A percentile compares a stretch with the other conserved stretches of the same genome.
Conservation (phyloP, 2,113 vertebrate genomes). For the Indicator indicator region DNA sequence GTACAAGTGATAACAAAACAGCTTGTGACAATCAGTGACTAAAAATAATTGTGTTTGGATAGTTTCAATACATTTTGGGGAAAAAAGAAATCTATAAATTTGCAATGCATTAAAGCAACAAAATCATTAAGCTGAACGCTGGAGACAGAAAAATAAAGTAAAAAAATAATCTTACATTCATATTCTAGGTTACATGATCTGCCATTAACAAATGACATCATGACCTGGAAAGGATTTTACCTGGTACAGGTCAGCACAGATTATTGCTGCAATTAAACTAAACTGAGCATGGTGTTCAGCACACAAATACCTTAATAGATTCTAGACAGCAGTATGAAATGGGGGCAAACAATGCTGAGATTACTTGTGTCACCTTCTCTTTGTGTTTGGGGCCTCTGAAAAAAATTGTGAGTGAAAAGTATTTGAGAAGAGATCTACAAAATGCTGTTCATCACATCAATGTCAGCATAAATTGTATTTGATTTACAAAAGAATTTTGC, state of each 20-base stretch:
- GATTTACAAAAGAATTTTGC: not conserved
- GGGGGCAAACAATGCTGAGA: not conserved
- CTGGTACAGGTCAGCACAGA: not conserved
- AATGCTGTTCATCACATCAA: not conserved
- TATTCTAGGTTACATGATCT: not conserved
- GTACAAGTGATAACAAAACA: not conserved
- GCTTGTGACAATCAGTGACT: not conserved
- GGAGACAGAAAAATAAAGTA: not conserved
- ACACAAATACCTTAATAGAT: not conserved
- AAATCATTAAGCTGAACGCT: not conserved
- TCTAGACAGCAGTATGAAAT: not conserved
- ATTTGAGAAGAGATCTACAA: not conserved
- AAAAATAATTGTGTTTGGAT: not conserved
- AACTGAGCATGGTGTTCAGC: not conserved
- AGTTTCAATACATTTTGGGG: not conserved
- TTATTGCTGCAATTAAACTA: not conserved
- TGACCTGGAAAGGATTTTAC: not conserved
- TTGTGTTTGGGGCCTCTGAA: not conserved
- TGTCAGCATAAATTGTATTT: not conserved
- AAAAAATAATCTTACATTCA: not conserved
- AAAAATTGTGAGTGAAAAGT: not conserved
- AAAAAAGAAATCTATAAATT: too few species aligned
- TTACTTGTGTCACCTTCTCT: not conserved
- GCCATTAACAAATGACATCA: not conserved
- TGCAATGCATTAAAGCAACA: not conserved